Base-by-base conservation (phyloP, 2,113 vertebrate genomes). In the Istiophorus platypterus region DNA sequence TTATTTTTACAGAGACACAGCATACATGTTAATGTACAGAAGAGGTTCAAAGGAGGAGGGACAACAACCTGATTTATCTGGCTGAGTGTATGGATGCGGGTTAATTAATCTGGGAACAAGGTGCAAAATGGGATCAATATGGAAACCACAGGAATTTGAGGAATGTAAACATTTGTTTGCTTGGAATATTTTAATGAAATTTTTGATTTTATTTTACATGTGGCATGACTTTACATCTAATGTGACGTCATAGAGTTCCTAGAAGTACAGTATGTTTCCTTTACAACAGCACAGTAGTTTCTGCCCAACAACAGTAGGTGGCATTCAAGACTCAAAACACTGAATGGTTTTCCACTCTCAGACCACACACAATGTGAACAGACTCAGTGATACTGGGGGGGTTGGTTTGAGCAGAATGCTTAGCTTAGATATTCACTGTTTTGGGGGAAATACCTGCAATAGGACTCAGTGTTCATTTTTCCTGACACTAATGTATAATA, bases 1-100 rank as follows among this genome's bases (percentile, higher is more conserved):
- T 47, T 76, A 2, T 59, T 58, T 74, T 75, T 42, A 13, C 79
- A 90, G 84, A 26, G 0, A 0, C 8, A 93, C 93, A 2, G 94
- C 94, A 0, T 95, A 95, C 84, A 94, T 95, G 92, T 80, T 95
- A 39, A 90, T 95, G 90, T 95, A 94, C 85, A 91, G 93, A 89
- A 91, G 88, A 90, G 72, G 14, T 26, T 22, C 37, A 0, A 27
- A 34, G 39, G 72, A 88, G 18, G 65, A 31, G 1, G 18, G 10
- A 24, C 47, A 57, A 54, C 78, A 66, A 49, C 71, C 75, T 15
- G 52, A 76, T 31, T 14, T 54, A 2, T 83, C 85, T 3, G 68
- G 76, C 59, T 87, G 77, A 94, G 13, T 12, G 22, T 34, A 39
- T 14, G 49, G 54, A 72, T 54, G 65, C 18, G 4, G 31, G 47